phyloP scores from a whole-genome alignment of 2,888 invertebrate genomes.

The Calephelis perditalis region DNA sequence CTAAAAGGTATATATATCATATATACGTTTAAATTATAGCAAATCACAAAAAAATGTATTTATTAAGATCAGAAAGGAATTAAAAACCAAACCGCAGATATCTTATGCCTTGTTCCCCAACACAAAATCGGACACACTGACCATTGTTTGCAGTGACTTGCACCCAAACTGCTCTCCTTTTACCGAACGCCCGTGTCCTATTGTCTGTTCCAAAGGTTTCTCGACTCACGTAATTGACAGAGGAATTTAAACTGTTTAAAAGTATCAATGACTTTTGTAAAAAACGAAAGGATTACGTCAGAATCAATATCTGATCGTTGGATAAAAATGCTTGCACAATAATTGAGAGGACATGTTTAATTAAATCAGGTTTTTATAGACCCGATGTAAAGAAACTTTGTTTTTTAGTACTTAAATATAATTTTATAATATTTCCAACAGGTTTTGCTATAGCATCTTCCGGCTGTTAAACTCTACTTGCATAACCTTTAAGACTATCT shows the following conservation, averaged over 20 bases:
- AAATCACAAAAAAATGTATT: too few species aligned
- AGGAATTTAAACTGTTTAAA: slow-evolving; percentile 15
- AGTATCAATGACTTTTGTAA: slow-evolving; percentile 12
- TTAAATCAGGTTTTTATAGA: background rate
- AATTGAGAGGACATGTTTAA: background rate
- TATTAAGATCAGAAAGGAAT: background rate
- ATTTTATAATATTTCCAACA: too few species aligned
- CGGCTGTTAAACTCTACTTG: too few species aligned
- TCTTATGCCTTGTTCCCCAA: slow-evolving; percentile 29
- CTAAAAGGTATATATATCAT: too few species aligned
- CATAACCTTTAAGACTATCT: background rate
- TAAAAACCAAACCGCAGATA: slow-evolving; percentile 16
- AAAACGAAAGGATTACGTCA: slow-evolving; percentile 10
- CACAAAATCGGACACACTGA: slow-evolving; percentile 21
- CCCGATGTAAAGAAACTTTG: too few species aligned
- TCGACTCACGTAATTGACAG: slow-evolving; percentile 15
- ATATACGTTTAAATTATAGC: too few species aligned
- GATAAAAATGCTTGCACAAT: background rate
- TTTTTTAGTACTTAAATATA: too few species aligned
- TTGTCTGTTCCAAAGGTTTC: slow-evolving; percentile 27
- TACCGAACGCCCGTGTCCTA: slow-evolving; percentile 22
- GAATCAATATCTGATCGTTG: slow-evolving; percentile 5
- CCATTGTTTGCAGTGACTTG: slow-evolving; percentile 55
- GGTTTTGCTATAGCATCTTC: too few species aligned
- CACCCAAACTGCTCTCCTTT: slow-evolving; percentile 39